A percentile compares a stretch with the other conserved stretches of the same genome.
Evolutionary conservation across 2,113 vertebrate genomes (phyloP).

Genomic region (Proterorhinus semilunaris): DNA sequence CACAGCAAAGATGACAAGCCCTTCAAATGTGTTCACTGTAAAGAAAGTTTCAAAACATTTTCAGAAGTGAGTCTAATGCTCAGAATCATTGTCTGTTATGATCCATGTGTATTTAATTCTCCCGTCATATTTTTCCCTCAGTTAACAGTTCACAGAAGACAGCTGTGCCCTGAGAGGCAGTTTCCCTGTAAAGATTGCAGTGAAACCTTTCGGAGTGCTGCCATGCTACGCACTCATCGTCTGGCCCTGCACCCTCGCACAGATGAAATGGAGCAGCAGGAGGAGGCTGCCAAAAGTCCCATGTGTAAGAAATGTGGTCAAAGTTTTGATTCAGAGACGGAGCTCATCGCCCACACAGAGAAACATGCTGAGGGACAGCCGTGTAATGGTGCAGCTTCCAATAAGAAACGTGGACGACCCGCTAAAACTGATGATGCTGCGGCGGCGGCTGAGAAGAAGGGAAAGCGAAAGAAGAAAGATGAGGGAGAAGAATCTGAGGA

Average conservation of each 20-base stretch:
- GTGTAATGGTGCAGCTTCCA: constrained; percentile 68
- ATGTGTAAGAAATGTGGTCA: constrained; percentile 75
- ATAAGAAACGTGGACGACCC: constrained; percentile 72
- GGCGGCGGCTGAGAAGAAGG: constrained; percentile 59
- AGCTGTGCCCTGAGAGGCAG: constrained; percentile 77
- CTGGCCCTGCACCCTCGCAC: constrained; percentile 69
- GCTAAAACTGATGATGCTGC: constrained; percentile 49
- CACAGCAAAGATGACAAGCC: constrained; percentile 84
- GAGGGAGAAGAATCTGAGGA: constrained; percentile 49
- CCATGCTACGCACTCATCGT: constrained; percentile 76
- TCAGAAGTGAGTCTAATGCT: constrained; percentile 68
- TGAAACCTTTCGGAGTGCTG: constrained; percentile 72
- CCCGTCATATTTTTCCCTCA: constrained; percentile 15
- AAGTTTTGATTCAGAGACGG: constrained; percentile 70
- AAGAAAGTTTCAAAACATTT: constrained; percentile 79
- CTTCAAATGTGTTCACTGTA: constrained; percentile 80
- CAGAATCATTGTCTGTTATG: background rate
- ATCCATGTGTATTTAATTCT: background rate
- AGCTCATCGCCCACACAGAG: constrained; percentile 75
- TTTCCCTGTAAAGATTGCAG: constrained; percentile 77
- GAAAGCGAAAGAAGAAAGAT: constrained; percentile 70
- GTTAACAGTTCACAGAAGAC: constrained; percentile 76
- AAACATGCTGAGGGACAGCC: constrained; percentile 74
- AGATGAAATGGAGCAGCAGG: constrained; percentile 64
- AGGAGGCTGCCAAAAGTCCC: constrained; percentile 69